These are phyloP conservation scores for Valencia hispanica DNA, from an alignment of 2,797 vertebrate genomes.

Conservation along the genomic window DNA sequence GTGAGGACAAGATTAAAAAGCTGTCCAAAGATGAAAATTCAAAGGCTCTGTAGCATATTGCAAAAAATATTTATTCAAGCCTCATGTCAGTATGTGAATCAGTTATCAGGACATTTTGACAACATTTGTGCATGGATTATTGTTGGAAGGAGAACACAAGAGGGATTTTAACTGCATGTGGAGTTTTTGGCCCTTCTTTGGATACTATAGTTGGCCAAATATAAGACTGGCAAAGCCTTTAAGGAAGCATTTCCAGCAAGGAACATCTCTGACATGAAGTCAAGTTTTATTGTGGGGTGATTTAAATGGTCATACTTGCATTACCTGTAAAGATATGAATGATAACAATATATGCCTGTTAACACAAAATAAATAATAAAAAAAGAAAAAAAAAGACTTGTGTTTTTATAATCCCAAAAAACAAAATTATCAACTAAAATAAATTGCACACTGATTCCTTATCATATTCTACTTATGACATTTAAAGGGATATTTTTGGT, in stretches of 20 bases:
- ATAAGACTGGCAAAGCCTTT: not conserved
- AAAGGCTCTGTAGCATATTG: not conserved
- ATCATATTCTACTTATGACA: not conserved
- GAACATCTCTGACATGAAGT: not conserved
- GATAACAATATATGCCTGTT: not conserved
- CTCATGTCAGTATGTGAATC: not conserved
- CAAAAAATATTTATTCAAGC: not conserved
- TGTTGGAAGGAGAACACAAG: not conserved
- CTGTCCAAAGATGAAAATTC: not conserved
- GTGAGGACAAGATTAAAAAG: not conserved
- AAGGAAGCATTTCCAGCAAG: not conserved
- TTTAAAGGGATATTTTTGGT: not conserved
- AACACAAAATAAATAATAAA: not conserved
- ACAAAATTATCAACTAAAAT: not conserved
- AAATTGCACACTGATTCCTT: not conserved
- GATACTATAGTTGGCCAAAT: not conserved
- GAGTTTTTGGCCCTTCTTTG: not conserved
- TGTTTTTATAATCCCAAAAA: not conserved
- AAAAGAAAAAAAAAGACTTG: not conserved
- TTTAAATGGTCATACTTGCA: not conserved
- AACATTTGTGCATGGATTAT: not conserved
- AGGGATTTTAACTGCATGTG: not conserved
- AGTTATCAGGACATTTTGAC: slow-evolving; percentile 1
- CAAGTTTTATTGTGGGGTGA: not conserved
- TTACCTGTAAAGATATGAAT: not conserved